phyloP scores from a whole-genome alignment of 2,797 vertebrate species.

The Myripristis murdjan region DNA sequence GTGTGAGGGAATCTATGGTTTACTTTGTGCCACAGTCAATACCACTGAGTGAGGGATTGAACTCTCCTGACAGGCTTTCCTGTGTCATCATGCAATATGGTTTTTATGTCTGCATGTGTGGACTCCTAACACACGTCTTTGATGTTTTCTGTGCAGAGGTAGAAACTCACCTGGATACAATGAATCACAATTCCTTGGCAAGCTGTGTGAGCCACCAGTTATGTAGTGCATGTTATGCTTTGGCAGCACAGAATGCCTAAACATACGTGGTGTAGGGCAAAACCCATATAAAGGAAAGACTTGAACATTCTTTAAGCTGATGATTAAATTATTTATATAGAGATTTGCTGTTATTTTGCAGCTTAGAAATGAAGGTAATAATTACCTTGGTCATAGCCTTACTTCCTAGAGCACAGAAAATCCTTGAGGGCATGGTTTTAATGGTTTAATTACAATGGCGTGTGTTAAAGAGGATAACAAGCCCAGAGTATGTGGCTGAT shows the following conservation, averaged over 20 bases:
- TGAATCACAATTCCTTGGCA: conserved; percentile 61
- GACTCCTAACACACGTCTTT: conserved; percentile 43
- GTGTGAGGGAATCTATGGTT: conserved; percentile 58
- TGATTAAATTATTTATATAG: conserved; percentile 70
- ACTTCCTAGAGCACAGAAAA: conserved; percentile 72
- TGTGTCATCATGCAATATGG: conserved; percentile 51
- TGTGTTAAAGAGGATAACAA: conserved; percentile 68
- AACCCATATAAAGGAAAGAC: conserved; percentile 40
- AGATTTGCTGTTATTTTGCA: conserved; percentile 62
- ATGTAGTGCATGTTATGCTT: conserved; percentile 23
- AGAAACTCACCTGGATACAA: conserved; percentile 66
- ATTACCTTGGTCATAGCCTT: conserved; percentile 65
- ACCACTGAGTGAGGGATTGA: conserved; percentile 57
- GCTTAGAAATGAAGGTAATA: conserved; percentile 71
- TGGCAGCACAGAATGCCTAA: conserved; percentile 12
- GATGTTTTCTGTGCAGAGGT: conserved; percentile 52
- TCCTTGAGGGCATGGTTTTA: conserved; percentile 76
- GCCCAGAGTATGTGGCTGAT: conserved; percentile 52
- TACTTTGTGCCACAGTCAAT: conserved; percentile 58
- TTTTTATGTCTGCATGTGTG: conserved; percentile 55
- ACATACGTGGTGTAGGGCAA: background rate
- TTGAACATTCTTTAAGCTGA: conserved; percentile 40
- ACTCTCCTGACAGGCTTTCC: conserved; percentile 58
- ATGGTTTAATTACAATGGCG: conserved; percentile 81
- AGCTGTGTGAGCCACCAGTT: conserved; percentile 33